phyloP scores from a whole-genome alignment of 2,797 vertebrate genomes.

The Peromyscus aztecus region DNA sequence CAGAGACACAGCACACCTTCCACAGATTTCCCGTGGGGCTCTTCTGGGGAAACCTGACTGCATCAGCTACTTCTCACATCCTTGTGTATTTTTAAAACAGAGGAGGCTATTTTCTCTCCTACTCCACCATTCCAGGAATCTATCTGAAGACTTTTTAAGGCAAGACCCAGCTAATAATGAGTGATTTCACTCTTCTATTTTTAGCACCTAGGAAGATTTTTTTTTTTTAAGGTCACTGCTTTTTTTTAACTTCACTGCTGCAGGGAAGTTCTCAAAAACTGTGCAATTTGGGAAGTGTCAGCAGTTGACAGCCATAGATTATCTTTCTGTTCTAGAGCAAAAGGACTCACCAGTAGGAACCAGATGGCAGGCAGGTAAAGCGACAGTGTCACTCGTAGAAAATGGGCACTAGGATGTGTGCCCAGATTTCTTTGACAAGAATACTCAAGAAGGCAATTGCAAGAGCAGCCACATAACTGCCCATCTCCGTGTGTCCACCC shows the following conservation, averaged over 20 bases:
- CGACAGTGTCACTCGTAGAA: background rate
- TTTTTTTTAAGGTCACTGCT: conserved; percentile 52
- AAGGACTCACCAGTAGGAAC: conserved; percentile 16
- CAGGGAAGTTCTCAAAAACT: conserved; percentile 74
- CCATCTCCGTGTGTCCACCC: too few species aligned
- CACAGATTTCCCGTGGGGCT: background rate
- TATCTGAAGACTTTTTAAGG: conserved; percentile 73
- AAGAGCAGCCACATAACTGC: background rate
- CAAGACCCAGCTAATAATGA: conserved; percentile 74
- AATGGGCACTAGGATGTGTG: background rate
- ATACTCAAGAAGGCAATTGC: background rate
- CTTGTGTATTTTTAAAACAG: conserved; percentile 69
- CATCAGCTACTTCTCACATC: conserved; percentile 30
- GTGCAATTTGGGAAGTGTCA: conserved; percentile 37
- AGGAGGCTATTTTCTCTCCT: conserved; percentile 61
- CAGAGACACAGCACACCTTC: background rate
- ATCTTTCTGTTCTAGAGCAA: conserved; percentile 40
- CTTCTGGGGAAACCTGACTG: background rate
- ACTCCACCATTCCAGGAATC: conserved; percentile 74
- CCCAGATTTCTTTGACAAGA: background rate
- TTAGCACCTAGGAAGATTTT: conserved; percentile 67
- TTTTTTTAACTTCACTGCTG: conserved; percentile 68
- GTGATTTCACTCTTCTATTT: conserved; percentile 67
- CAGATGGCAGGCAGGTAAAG: background rate
- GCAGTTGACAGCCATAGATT: background rate